Evolutionary conservation across 2,113 vertebrate genomes (phyloP).

Genomic region (Todiramphus chloris): DNA sequence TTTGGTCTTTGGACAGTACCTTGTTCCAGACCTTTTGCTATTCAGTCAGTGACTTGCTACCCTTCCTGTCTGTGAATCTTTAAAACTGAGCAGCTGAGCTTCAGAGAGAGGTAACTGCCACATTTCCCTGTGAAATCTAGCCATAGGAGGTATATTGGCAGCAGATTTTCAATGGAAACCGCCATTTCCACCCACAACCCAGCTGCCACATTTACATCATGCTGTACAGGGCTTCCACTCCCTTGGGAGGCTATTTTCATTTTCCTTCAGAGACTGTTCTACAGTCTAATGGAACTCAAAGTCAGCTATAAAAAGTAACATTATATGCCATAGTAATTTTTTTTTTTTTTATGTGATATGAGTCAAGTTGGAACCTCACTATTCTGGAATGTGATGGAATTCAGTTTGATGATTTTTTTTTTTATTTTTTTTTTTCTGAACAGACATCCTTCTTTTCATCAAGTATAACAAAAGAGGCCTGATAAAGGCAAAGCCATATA

Average conservation of each 20-base stretch:
- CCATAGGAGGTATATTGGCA: constrained; percentile 37
- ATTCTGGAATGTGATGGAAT: neutral
- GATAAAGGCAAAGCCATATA: neutral
- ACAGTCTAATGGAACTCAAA: constrained; percentile 43
- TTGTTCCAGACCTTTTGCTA: neutral
- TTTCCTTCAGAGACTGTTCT: constrained; percentile 28
- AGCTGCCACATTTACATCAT: constrained; percentile 54
- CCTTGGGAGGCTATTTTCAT: constrained; percentile 45
- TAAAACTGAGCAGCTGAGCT: constrained; percentile 8
- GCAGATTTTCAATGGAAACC: constrained; percentile 44
- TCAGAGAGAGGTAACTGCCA: neutral
- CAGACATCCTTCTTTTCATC: neutral
- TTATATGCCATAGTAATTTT: constrained; percentile 21
- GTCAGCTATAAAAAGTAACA: constrained; percentile 41
- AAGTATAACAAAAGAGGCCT: neutral
- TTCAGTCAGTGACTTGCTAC: neutral
- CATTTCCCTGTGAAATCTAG: neutral
- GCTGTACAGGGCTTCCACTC: constrained; percentile 58
- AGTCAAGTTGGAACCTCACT: constrained; percentile 8
- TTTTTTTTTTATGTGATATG: neutral
- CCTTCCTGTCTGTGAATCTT: neutral
- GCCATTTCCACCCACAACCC: constrained; percentile 54
- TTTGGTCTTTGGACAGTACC: neutral
- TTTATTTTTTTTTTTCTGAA: neutral
- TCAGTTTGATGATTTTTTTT: neutral